Evolutionary conservation across 2,888 invertebrate genomes (phyloP), one percentile per base, ranked within the genome.

Genomic region (Coleophora flavipennella): DNA sequence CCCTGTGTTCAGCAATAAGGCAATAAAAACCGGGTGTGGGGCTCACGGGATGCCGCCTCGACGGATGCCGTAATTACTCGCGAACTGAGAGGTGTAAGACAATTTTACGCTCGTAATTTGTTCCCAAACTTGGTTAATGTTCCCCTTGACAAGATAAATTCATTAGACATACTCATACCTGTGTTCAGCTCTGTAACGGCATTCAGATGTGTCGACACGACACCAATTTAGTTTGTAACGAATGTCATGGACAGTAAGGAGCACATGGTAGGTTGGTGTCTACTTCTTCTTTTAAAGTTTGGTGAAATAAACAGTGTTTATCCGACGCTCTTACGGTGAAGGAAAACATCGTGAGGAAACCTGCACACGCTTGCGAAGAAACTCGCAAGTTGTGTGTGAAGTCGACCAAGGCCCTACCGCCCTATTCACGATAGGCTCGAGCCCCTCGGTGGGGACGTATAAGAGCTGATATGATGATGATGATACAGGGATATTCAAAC

Each of bases 61-160:
- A 12, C 51, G 46, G 31, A 28, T 31, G 38, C 35, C 37, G 37
- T 42, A 44, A 42, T 39, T 39, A 40, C 44, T 40, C 29, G 51
- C 64, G 55, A 70, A 75, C 67, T 72, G 67, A 64, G 62, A 75
- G 70, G 69, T 70, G 67, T 61, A 62, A 70, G 64, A 65, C 62
- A 72, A 77, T 71, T 78, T 79, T 67, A 63, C 63, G 73, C 67
- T 64, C 65, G 72, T 79, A 81, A 83, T 79, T 80, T 76, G 74
- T 79, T 77, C 68, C 67, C 64, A 68, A 80, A 80, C 73, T 77
- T 72, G 63, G 67, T 72, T 78, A 78, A 78, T 74, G 73, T 66
- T 70, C 66, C 71, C 67, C 70, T 61, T 74, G 80, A 78, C 78
- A 74, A 77, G 78, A 72, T 76, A 76, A 81, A 81, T 81, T 79